A percentile compares a stretch with the other conserved stretches of the same genome.
phyloP scores from a whole-genome alignment of 2,888 invertebrate species.

The Diarsia rubi region DNA sequence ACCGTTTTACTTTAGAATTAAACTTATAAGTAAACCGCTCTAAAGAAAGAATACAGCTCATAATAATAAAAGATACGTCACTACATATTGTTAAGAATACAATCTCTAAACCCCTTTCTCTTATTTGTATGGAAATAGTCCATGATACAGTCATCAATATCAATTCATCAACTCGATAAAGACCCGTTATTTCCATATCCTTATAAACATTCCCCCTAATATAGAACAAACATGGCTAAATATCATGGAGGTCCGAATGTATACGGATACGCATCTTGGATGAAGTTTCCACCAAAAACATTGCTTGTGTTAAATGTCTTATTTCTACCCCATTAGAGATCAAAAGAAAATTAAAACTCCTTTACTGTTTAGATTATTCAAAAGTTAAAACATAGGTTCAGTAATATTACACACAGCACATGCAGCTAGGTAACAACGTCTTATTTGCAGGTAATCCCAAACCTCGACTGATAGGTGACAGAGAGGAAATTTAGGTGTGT shows the following conservation, averaged over 20 bases:
- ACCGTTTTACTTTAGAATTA: background rate
- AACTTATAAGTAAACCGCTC: background rate
- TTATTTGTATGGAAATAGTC: background rate
- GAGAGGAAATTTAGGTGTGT: background rate
- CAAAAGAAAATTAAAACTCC: too few species aligned
- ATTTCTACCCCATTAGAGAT: background rate
- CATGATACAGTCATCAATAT: conserved; percentile 9
- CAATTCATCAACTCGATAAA: conserved; percentile 10
- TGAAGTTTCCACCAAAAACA: background rate
- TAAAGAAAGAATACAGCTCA: too few species aligned
- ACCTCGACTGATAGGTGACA: background rate
- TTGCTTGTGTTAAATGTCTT: background rate
- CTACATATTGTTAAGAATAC: background rate
- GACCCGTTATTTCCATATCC: conserved; percentile 18
- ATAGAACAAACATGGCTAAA: background rate
- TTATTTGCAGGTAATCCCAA: background rate
- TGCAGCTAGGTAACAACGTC: too few species aligned
- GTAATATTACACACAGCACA: too few species aligned
- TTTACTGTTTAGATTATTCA: too few species aligned
- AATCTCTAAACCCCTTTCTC: background rate
- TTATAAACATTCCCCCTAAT: conserved; percentile 16
- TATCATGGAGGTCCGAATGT: background rate
- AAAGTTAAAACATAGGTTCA: too few species aligned
- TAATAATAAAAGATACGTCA: background rate
- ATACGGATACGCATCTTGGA: background rate